phyloP scores from a whole-genome alignment of 2,888 invertebrate species.

The Synergus japonicus region DNA sequence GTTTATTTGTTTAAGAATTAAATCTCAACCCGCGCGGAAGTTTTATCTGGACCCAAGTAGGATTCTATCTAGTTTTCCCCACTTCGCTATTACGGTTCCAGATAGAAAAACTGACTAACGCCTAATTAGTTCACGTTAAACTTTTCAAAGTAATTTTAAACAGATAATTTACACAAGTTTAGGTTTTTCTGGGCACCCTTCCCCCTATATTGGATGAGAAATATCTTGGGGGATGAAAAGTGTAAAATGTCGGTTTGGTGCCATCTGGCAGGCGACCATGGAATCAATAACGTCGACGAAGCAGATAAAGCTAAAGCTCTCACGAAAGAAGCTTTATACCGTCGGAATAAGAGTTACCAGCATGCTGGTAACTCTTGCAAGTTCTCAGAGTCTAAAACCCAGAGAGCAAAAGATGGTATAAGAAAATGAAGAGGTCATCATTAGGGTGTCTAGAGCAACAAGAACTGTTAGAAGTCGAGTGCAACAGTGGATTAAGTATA shows the following conservation, averaged over 20 bases:
- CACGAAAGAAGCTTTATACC: constrained; percentile 46
- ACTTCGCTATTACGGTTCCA: too few species aligned
- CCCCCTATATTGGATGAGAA: not conserved
- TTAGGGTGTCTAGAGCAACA: constrained; percentile 30
- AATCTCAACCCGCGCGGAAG: too few species aligned
- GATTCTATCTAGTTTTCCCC: too few species aligned
- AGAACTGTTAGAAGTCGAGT: constrained; percentile 45
- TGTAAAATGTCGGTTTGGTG: constrained; percentile 14
- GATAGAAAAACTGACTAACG: too few species aligned
- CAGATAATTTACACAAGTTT: too few species aligned
- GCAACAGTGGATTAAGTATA: constrained; percentile 52
- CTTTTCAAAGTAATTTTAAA: too few species aligned
- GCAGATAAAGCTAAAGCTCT: constrained; percentile 9
- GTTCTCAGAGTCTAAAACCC: constrained; percentile 38
- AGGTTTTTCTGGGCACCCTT: too few species aligned
- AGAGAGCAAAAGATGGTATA: constrained; percentile 1
- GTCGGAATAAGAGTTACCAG: constrained; percentile 55
- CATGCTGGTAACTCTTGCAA: not conserved
- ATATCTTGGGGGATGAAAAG: not conserved
- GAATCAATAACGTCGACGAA: constrained; percentile 32
- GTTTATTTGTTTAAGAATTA: not conserved
- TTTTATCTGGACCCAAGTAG: too few species aligned
- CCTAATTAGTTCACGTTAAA: too few species aligned
- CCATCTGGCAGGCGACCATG: constrained; percentile 25
- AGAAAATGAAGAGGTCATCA: not conserved